Conservation (phyloP, 2,113 vertebrate species). For the Paradisaea rubra region DNA sequence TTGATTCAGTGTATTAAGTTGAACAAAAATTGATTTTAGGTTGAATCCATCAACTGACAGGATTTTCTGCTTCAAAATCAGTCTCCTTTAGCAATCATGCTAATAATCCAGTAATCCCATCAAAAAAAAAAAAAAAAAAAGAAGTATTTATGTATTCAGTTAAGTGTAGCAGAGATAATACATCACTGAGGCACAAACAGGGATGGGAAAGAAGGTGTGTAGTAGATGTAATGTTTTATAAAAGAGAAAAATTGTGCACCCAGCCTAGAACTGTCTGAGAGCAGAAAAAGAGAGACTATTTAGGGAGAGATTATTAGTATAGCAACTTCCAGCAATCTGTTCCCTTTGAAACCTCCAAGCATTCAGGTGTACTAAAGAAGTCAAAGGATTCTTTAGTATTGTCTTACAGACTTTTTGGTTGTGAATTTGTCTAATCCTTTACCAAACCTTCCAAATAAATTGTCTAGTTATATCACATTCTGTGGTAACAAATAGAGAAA, state of each 20-base stretch:
- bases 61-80: conserved; percentile 59
- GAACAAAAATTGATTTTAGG: conserved; percentile 61
- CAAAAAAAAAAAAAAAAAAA: background rate
- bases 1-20: conserved; percentile 33
- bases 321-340: background rate
- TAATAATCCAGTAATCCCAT: conserved; percentile 48
- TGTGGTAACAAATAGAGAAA: background rate
- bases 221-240: background rate
- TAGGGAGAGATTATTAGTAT: background rate
- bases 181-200: background rate
- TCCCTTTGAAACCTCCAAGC: background rate
- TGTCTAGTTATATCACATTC: background rate
- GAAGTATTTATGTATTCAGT: conserved; percentile 15
- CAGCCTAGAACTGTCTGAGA: background rate
- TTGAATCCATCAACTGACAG: conserved; percentile 52
- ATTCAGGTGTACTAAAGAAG: background rate
- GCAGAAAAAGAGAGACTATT: background rate
- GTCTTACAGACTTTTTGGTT: background rate
- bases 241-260: background rate
- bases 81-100: conserved; percentile 26
- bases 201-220: background rate
- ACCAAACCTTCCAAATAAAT: background rate
- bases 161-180: background rate
- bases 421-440: background rate
- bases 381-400: background rate